phyloP scores from a whole-genome alignment of 2,113 vertebrate species.

The Boleophthalmus pectinirostris region DNA sequence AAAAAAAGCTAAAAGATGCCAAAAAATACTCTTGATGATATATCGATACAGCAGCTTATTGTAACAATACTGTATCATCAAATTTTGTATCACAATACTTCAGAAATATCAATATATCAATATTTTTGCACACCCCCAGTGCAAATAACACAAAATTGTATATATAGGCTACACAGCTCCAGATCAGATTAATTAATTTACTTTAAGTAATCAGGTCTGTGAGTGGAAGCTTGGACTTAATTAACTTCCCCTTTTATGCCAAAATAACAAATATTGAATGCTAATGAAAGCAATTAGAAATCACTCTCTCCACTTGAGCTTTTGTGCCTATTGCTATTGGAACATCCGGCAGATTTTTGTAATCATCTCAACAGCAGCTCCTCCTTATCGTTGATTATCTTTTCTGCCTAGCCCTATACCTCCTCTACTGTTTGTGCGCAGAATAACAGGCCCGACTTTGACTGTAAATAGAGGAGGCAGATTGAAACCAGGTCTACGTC shows the following conservation, averaged over 20 bases:
- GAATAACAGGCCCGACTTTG: slow-evolving; percentile 25
- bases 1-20: too few species aligned
- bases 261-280: slow-evolving; percentile 18
- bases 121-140: too few species aligned
- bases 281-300: slow-evolving; percentile 59
- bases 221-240: slow-evolving; percentile 2
- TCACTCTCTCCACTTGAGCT: slow-evolving; percentile 48
- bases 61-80: too few species aligned
- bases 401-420: slow-evolving; percentile 25
- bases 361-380: slow-evolving; percentile 54
- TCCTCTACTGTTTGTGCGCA: slow-evolving; percentile 27
- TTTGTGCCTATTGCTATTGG: slow-evolving; percentile 27
- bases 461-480: slow-evolving; percentile 34
- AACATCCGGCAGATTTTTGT: slow-evolving; percentile 45
- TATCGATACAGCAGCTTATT: too few species aligned
- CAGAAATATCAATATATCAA: too few species aligned
- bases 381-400: slow-evolving; percentile 46
- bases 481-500: slow-evolving; percentile 22
- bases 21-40: too few species aligned
- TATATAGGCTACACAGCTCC: neutral
- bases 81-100: too few species aligned
- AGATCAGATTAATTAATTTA: neutral
- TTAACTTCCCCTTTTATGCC: slow-evolving; percentile 9
- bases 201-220: neutral
- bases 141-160: too few species aligned